Base-by-base conservation (phyloP, 2,113 vertebrate species). In the Phylloscopus trochilus region DNA sequence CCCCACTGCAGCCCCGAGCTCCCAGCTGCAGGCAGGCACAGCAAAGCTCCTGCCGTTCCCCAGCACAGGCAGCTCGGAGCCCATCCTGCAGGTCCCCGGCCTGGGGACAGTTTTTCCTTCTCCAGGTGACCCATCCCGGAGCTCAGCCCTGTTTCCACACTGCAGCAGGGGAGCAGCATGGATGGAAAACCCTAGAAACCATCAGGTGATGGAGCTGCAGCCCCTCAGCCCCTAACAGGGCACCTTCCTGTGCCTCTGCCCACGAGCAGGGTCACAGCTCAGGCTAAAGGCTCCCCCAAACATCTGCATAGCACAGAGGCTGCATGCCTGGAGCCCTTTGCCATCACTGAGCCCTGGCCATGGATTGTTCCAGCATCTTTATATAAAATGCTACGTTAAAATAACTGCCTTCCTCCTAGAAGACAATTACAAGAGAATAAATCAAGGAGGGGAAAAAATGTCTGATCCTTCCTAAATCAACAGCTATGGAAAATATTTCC, bases 401-500 rank as follows among this genome's bases (percentile, higher is more conserved):
- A 83, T 67, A 74, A 79, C 73, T 43, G 85, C 33, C 37, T 67
- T 43, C 31, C 92, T 90, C 77, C 63, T 59, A 90, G 46, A 87
- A 89, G 87, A 89, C 43, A 89, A 82, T 72, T 75, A 93, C 46
- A 37, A 78, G 55, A 72, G 5, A 87, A 87, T 91, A 93, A 87
- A 96, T 63, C 55, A 2, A n/a, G 21, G 11, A 39, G 2, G 0
- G 0, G 0, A 3, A 5, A 17, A 62, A 62, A 69, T 13, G 37
- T 82, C 66, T 44, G 60, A 83, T 93, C 78, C 76, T 92, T 89
- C 76, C 55, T 70, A 92, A 93, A 81, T 93, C 83, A 93, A 83
- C 83, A 92, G 49, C 83, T 84, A 78, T 24, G 10, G 51, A 78
- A 92, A 84, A 49, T 73, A 87, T 78, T 87, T 81, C 60, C 55